Base-by-base conservation (phyloP, 2,888 invertebrate genomes). In the Plagodis pulveraria region DNA sequence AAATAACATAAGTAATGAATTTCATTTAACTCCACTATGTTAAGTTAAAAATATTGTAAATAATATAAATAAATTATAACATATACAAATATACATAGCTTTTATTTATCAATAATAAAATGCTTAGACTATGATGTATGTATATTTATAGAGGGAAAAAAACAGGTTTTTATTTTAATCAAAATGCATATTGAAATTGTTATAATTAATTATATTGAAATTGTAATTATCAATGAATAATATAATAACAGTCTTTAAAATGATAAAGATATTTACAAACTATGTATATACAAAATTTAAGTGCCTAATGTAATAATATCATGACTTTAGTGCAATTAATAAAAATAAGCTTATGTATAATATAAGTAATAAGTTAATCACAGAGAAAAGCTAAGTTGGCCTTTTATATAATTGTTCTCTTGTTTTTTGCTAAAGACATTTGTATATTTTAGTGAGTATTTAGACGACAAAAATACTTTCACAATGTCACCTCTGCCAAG, bases 101-200 rank as follows among this genome's bases (percentile, higher is more conserved):
- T 2, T 38, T 38, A 38, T 38, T 38, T 38, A n/a, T 8, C 9
- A 9, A 8, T 38, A 38, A 38, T 8, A 8, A 38, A 8, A 38
- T 38, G 38, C 9, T 8, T 5, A 22, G 38, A 38, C 38, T 9
- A 38, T 32, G 11, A 32, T 22, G 4, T 22, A 22, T 36, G 36
- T 36, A 36, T 36, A 6, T 56, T 40, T n/a, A 56, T 55, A 55
- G 11, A 5, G 5, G 38, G 6, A 57, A 48, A 53, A 54, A 46
- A 45, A 22, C 49, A 8, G 22, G 44, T 51, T 62, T 43, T 6
- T n/a, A 32, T 22, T 58, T 45, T 50, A 50, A 54, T 50, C 53
- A 54, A 67, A 61, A 59, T 48, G 53, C 43, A 93, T 74, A 83
- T 63, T 60, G 65, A 65, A 22, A 2, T 22, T 22, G 22, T 22